phyloP scores from a whole-genome alignment of 2,888 invertebrate species.

The Nowickia ferox region DNA sequence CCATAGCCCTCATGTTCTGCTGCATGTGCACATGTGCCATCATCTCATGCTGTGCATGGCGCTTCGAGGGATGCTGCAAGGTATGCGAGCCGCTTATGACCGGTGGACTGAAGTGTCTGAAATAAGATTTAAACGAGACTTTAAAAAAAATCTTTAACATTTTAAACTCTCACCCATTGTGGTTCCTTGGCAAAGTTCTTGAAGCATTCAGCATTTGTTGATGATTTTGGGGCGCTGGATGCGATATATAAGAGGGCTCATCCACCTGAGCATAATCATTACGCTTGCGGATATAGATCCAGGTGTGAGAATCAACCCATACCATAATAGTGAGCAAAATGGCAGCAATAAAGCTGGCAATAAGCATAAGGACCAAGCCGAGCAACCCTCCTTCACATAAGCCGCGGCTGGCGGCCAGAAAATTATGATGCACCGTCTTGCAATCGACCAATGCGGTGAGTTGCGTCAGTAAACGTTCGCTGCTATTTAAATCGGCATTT shows the following conservation, averaged over 20 bases:
- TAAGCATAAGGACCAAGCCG: slow-evolving; percentile 92
- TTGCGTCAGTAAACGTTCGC: slow-evolving; percentile 88
- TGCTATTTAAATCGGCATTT: slow-evolving; percentile 90
- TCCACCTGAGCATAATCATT: slow-evolving; percentile 91
- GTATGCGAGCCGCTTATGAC: slow-evolving; percentile 83
- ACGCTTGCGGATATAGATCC: slow-evolving; percentile 97
- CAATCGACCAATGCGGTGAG: slow-evolving; percentile 91
- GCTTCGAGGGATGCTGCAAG: slow-evolving; percentile 83
- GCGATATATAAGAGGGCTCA: slow-evolving; percentile 87
- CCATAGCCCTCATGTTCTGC: slow-evolving; percentile 84
- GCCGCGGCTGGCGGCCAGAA: slow-evolving; percentile 90
- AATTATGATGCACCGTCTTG: slow-evolving; percentile 91
- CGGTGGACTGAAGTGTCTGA: slow-evolving; percentile 83
- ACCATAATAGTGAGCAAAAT: slow-evolving; percentile 95
- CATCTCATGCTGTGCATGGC: slow-evolving; percentile 82
- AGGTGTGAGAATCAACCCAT: slow-evolving; percentile 97
- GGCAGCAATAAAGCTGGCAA: slow-evolving; percentile 93
- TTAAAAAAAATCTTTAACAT: slow-evolving; percentile 73
- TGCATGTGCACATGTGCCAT: slow-evolving; percentile 84
- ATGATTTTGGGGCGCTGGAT: slow-evolving; percentile 84
- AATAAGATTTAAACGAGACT: slow-evolving; percentile 70
- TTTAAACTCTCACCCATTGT: slow-evolving; percentile 81
- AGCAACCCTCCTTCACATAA: slow-evolving; percentile 92
- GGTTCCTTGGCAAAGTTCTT: slow-evolving; percentile 84
- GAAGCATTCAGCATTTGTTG: slow-evolving; percentile 84